These are phyloP conservation scores for Crotophaga sulcirostris DNA, from an alignment of 2,113 vertebrate genomes.

Conservation along the genomic window DNA sequence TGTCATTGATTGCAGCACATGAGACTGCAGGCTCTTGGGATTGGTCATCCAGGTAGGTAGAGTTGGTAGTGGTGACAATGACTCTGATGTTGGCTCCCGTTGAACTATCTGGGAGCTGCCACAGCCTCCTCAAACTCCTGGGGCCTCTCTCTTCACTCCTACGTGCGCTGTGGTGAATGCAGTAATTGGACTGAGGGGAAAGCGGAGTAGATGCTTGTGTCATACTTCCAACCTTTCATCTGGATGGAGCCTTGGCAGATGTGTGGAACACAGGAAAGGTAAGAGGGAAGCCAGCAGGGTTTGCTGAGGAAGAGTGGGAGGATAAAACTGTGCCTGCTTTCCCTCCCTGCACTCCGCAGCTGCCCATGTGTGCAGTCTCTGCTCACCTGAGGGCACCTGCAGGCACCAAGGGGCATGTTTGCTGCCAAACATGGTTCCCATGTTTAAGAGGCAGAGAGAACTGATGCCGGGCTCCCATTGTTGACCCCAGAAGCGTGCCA, in stretches of 20 bases:
- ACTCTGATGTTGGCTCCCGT: not conserved
- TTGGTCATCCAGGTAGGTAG: not conserved
- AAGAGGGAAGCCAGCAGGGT: conserved; percentile 21
- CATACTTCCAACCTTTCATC: not conserved
- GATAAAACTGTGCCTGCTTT: not conserved
- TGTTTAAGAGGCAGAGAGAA: not conserved
- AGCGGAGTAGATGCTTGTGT: not conserved
- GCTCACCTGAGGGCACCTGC: fast-evolving
- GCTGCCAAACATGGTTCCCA: not conserved
- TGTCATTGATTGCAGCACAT: fast-evolving
- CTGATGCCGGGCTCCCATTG: not conserved
- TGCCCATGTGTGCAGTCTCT: fast-evolving
- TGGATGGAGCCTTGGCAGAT: conserved; percentile 19
- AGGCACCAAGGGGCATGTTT: fast-evolving
- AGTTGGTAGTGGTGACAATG: fast-evolving
- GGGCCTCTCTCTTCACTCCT: not conserved
- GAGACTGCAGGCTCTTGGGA: fast-evolving
- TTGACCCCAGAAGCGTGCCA: not conserved
- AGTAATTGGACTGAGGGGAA: not conserved
- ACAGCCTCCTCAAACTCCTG: fast-evolving
- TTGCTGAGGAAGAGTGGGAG: not conserved
- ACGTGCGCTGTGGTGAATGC: not conserved
- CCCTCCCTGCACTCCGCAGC: fast-evolving
- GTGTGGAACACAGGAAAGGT: not conserved
- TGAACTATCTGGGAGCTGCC: not conserved